phyloP scores from a whole-genome alignment of 2,888 invertebrate species.

The Pterostichus madidus region DNA sequence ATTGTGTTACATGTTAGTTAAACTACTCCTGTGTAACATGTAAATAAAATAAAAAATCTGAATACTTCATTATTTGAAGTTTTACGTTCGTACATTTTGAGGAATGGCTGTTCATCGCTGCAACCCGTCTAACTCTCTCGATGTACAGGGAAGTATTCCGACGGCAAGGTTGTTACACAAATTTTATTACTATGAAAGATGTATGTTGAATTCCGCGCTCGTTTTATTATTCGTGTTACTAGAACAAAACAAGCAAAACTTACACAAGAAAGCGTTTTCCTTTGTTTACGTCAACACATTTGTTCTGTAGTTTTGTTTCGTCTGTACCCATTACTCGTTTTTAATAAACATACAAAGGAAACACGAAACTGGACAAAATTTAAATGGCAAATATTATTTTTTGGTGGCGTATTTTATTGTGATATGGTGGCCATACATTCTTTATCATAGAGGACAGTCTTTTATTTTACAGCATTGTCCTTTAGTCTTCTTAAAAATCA shows the following conservation, averaged over 20 bases:
- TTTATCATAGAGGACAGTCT: no score
- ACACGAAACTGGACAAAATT: background rate
- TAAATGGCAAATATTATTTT: background rate
- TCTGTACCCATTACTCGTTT: slow-evolving; percentile 25
- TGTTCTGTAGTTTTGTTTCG: slow-evolving; percentile 22
- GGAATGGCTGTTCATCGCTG: background rate
- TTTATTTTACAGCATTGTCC: no score
- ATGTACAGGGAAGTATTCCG: slow-evolving; percentile 10
- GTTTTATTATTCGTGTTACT: slow-evolving; percentile 40
- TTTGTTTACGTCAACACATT: background rate
- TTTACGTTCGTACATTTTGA: background rate
- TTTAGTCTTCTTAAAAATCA: no score
- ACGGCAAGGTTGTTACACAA: slow-evolving; percentile 4
- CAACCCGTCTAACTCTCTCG: slow-evolving; percentile 13
- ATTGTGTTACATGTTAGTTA: background rate
- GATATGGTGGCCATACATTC: background rate
- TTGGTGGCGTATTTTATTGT: background rate
- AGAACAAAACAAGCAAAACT: slow-evolving; percentile 36
- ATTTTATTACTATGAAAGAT: slow-evolving; percentile 39
- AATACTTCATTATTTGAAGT: slow-evolving; percentile 36
- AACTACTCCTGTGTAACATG: background rate
- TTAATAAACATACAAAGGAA: slow-evolving; percentile 27
- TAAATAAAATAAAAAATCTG: slow-evolving; percentile 38
- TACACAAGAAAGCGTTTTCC: slow-evolving; percentile 33
- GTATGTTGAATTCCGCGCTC: slow-evolving; percentile 11